Evolutionary conservation across 92 coral and sea anemone species (phyloP).

Genomic region (Palythoa grandis): DNA sequence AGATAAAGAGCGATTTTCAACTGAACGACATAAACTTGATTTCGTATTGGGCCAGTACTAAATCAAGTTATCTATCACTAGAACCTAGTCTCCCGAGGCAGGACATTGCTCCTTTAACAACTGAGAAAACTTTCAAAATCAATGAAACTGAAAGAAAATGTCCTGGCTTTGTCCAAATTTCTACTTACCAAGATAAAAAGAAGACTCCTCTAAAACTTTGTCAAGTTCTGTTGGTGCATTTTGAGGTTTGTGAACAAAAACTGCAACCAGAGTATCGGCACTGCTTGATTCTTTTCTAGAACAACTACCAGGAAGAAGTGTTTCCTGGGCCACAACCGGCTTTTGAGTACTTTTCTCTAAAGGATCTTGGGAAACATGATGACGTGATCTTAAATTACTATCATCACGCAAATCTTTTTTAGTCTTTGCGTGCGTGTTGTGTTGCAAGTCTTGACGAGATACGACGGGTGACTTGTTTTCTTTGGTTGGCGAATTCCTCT

Average conservation of each 20-base stretch:
- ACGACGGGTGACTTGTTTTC: not conserved
- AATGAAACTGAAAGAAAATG: too few relatives aligned
- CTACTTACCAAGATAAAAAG: constrained; percentile 30
- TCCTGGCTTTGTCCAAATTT: not conserved
- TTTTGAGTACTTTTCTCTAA: not conserved
- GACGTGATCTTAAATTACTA: not conserved
- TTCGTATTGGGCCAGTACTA: too few relatives aligned
- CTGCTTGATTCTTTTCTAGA: not conserved
- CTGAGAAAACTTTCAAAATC: not conserved
- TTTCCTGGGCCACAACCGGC: not conserved
- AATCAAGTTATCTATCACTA: too few relatives aligned
- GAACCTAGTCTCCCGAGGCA: too few relatives aligned
- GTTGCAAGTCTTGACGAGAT: not conserved
- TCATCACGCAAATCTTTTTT: not conserved
- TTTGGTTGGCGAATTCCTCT: not conserved
- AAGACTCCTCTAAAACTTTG: constrained; percentile 21
- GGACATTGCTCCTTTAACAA: too few relatives aligned
- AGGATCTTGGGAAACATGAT: not conserved
- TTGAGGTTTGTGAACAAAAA: constrained; percentile 29
- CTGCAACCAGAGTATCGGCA: constrained; percentile 20
- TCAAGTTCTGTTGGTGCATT: constrained; percentile 19
- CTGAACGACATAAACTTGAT: too few relatives aligned
- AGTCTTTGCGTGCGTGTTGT: not conserved
- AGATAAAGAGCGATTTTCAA: too few relatives aligned
- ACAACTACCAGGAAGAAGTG: not conserved